A percentile compares a stretch with the other conserved stretches of the same genome.
Conservation (phyloP, 2,888 invertebrate genomes). For the Asteroscopus sphinx region DNA sequence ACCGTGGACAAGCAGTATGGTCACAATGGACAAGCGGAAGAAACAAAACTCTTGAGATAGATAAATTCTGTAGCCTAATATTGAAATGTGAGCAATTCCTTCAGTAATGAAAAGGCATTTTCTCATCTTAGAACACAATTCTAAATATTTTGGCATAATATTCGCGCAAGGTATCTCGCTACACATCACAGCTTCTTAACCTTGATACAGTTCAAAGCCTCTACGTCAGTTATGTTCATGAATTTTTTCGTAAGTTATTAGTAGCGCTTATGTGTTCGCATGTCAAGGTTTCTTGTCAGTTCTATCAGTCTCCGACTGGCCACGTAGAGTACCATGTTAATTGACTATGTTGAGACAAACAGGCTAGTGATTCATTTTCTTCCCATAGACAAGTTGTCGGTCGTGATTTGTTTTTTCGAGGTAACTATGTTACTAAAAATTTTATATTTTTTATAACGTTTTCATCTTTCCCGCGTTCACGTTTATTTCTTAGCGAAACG, state of each 20-base stretch:
- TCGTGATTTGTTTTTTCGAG: slow-evolving; percentile 46
- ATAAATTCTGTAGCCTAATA: slow-evolving; percentile 19
- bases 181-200: slow-evolving; percentile 56
- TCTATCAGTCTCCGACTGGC: slow-evolving; percentile 56
- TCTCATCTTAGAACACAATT: slow-evolving; percentile 8
- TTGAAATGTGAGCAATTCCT: slow-evolving; percentile 5
- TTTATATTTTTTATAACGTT: slow-evolving; percentile 40
- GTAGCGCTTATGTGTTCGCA: slow-evolving; percentile 66
- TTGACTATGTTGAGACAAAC: slow-evolving; percentile 52
- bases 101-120: slow-evolving; percentile 6
- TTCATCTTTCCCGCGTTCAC: slow-evolving; percentile 7
- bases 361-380: slow-evolving; percentile 64
- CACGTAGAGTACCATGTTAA: slow-evolving; percentile 48
- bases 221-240: slow-evolving; percentile 63
- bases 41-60: slow-evolving; percentile 23
- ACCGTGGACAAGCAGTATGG: slow-evolving; percentile 25
- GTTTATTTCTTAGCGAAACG: neutral
- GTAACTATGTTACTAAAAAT: neutral
- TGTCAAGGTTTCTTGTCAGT: slow-evolving; percentile 74
- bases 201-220: slow-evolving; percentile 83
- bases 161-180: slow-evolving; percentile 27
- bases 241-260: slow-evolving; percentile 70
- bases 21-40: slow-evolving; percentile 25
- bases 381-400: slow-evolving; percentile 57
- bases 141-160: slow-evolving; percentile 19